Percentiles rank a stretch among this genome's conserved stretches.
phyloP scores from a whole-genome alignment of 2,113 vertebrate genomes.

The Gobio gobio region DNA sequence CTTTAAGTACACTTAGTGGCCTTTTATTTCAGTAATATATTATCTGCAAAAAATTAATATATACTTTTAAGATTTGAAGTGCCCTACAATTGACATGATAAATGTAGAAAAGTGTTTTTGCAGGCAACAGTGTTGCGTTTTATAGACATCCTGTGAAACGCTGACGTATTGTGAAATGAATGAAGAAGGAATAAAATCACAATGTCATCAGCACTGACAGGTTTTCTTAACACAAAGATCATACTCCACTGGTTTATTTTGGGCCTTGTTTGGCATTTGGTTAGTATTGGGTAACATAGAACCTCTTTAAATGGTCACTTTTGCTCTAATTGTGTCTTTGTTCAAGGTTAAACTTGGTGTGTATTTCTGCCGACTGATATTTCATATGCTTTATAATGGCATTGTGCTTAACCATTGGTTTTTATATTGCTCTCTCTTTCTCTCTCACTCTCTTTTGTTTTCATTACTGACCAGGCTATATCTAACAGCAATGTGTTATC shows the following conservation, averaged over 20 bases:
- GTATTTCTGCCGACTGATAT: background rate
- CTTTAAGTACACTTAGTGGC: too few relatives aligned
- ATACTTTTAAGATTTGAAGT: too few relatives aligned
- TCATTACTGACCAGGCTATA: background rate
- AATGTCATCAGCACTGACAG: background rate
- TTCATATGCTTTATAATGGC: background rate
- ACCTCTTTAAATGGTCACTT: background rate
- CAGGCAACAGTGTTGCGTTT: background rate
- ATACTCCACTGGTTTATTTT: background rate
- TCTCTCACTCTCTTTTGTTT: too few relatives aligned
- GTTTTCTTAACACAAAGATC: background rate
- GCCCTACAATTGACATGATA: background rate
- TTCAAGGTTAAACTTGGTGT: slow-evolving; percentile 14
- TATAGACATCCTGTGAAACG: background rate
- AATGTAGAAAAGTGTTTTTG: background rate
- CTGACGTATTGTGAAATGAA: background rate
- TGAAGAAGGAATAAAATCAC: background rate
- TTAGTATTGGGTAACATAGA: background rate
- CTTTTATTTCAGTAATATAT: too few relatives aligned
- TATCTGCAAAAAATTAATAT: too few relatives aligned
- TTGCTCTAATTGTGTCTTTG: background rate
- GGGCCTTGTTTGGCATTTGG: background rate
- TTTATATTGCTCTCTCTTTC: too few relatives aligned
- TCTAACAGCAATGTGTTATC: background rate
- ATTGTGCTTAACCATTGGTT: background rate